Evolutionary conservation across 1,140 invertebrate species (phyloP).

Genomic region (Asbolus verrucosus): DNA sequence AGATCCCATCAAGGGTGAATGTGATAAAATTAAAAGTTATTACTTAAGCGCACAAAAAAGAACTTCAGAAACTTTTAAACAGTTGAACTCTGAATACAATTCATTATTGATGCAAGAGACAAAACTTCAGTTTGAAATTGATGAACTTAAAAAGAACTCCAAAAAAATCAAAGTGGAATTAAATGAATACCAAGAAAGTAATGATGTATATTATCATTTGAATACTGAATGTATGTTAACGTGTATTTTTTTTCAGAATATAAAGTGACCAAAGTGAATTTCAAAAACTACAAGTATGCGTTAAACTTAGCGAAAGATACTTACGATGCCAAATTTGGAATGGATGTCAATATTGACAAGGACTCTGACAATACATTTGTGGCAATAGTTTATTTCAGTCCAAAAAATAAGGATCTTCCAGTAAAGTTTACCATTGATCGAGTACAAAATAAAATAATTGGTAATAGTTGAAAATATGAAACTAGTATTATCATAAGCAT

Average conservation of each 20-base stretch:
- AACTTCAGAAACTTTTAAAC: background rate
- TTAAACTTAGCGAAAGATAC: too few species aligned
- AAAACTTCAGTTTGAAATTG: background rate
- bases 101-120: background rate
- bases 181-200: background rate
- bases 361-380: slow-evolving; percentile 7
- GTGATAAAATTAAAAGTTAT: background rate
- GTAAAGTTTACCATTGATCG: slow-evolving; percentile 10
- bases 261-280: background rate
- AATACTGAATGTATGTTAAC: background rate
- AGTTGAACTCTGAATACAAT: slow-evolving; percentile 1
- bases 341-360: background rate
- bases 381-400: slow-evolving; percentile 2
- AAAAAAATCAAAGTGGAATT: background rate
- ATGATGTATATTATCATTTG: background rate
- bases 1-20: background rate
- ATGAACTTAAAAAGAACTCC: background rate
- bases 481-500: background rate
- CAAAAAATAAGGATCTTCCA: background rate
- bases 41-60: background rate
- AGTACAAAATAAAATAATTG: slow-evolving; percentile 7
- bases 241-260: background rate
- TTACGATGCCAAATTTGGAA: slow-evolving; percentile 21
- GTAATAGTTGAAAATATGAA: slow-evolving; percentile 31
- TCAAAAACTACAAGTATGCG: too few species aligned